phyloP scores from a whole-genome alignment of 2,797 vertebrate genomes.

The Microctenopoma steveboyesi region DNA sequence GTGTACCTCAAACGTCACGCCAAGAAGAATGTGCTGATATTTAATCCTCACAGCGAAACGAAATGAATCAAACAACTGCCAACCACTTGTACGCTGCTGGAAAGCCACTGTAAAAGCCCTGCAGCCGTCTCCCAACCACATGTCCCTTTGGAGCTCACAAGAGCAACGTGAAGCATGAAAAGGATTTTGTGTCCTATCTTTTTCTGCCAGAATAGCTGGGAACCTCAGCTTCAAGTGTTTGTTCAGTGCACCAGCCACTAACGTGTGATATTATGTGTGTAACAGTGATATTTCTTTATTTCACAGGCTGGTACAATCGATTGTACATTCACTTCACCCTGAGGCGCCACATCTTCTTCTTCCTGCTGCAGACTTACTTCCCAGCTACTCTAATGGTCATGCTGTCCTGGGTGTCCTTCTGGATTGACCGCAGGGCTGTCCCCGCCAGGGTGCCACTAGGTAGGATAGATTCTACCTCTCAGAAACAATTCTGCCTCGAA shows the following conservation, averaged over 20 bases:
- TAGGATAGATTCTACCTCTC: constrained; percentile 56
- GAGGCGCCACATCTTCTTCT: constrained; percentile 96
- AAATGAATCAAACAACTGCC: constrained; percentile 44
- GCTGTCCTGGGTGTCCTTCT: constrained; percentile 99
- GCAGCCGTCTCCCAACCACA: constrained; percentile 32
- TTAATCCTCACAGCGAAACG: constrained; percentile 42
- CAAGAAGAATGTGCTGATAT: constrained; percentile 23
- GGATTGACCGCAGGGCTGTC: constrained; percentile 95
- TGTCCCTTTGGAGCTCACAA: constrained; percentile 38
- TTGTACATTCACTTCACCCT: constrained; percentile 98
- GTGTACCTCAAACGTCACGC: constrained; percentile 31
- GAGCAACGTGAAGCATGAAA: constrained; percentile 53
- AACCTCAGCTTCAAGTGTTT: constrained; percentile 36
- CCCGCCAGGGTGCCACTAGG: constrained; percentile 95
- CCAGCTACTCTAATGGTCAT: constrained; percentile 97
- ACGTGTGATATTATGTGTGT: constrained; percentile 29
- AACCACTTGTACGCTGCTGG: constrained; percentile 37
- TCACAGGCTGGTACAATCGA: constrained; percentile 96
- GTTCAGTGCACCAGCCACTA: constrained; percentile 25
- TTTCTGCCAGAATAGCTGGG: constrained; percentile 44
- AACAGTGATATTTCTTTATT: constrained; percentile 34
- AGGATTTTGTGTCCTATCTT: constrained; percentile 60
- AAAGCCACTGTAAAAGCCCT: constrained; percentile 37
- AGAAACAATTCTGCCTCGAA: not conserved
- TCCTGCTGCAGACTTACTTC: constrained; percentile 97